Evolutionary conservation across 2,888 invertebrate genomes (phyloP).

Genomic region (Scelioninae gen. 1): DNA sequence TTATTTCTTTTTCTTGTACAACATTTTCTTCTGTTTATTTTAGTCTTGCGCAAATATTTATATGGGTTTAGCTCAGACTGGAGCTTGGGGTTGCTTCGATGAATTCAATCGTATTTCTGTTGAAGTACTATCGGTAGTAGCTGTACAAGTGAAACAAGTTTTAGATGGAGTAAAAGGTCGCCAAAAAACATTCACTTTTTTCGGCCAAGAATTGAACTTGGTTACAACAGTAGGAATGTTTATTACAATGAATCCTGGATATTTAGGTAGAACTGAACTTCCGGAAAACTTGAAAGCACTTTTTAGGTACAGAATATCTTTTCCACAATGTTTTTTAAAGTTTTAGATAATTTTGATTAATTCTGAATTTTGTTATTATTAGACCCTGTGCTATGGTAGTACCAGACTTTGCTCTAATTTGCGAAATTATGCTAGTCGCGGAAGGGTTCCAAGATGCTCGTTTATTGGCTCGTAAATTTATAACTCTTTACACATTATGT

Average conservation of each 20-base stretch:
- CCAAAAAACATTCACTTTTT: slow-evolving; percentile 92
- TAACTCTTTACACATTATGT: slow-evolving; percentile 95
- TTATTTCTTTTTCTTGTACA: slow-evolving; percentile 25
- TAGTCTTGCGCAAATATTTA: slow-evolving; percentile 96
- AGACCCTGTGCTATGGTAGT: slow-evolving; percentile 99
- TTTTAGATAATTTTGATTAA: background rate
- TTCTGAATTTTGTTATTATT: slow-evolving; percentile 64
- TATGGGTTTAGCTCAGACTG: slow-evolving; percentile 97
- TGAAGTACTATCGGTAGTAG: slow-evolving; percentile 97
- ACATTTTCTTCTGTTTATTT: background rate
- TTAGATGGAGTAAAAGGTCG: slow-evolving; percentile 94
- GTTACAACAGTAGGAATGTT: slow-evolving; percentile 94
- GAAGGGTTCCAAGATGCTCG: slow-evolving; percentile 97
- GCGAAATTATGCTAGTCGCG: slow-evolving; percentile 98
- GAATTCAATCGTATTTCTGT: slow-evolving; percentile 98
- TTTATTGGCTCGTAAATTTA: slow-evolving; percentile 95
- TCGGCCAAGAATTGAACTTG: slow-evolving; percentile 91
- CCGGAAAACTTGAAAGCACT: slow-evolving; percentile 90
- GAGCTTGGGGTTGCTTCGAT: slow-evolving; percentile 98
- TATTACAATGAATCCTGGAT: slow-evolving; percentile 98
- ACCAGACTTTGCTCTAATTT: slow-evolving; percentile 97
- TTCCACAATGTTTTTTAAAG: background rate
- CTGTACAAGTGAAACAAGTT: slow-evolving; percentile 95
- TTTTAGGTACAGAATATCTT: slow-evolving; percentile 82
- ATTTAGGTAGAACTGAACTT: slow-evolving; percentile 95